Conservation (phyloP, 2,113 vertebrate species). For the Trinectes maculatus region DNA sequence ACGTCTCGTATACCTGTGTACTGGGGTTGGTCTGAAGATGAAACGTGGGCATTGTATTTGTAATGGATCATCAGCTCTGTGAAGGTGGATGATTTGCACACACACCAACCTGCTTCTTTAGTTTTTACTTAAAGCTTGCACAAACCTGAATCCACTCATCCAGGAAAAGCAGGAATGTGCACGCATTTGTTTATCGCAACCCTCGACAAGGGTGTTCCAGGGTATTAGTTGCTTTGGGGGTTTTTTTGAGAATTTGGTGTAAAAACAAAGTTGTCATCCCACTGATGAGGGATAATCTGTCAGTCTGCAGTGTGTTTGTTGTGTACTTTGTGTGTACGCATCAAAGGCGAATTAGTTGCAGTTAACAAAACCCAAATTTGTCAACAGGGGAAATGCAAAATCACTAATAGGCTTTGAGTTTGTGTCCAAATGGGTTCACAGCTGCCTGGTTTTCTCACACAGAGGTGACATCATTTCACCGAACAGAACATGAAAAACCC, state of each 20-base stretch:
- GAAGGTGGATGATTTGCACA: constrained; percentile 3
- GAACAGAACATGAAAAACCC: constrained; percentile 6
- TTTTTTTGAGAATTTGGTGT: constrained; percentile 10
- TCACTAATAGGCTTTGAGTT: constrained; percentile 66
- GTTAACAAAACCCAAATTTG: constrained; percentile 63
- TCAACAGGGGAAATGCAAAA: constrained; percentile 44
- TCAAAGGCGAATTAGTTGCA: constrained; percentile 63
- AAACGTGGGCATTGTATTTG: constrained; percentile 11
- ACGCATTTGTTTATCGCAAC: constrained; percentile 12
- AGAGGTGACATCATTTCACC: constrained; percentile 10
- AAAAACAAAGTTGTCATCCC: constrained; percentile 45
- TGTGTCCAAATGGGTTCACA: constrained; percentile 27
- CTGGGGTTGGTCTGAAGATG: constrained; percentile 8
- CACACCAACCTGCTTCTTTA: not conserved
- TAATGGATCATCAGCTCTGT: constrained; percentile 11
- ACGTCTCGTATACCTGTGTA: too few species aligned
- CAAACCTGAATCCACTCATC: constrained; percentile 12
- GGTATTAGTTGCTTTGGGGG: constrained; percentile 31
- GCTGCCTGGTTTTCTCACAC: constrained; percentile 25
- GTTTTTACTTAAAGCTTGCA: not conserved
- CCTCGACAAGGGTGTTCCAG: constrained; percentile 13
- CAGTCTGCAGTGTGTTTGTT: constrained; percentile 33
- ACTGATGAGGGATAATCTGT: constrained; percentile 61
- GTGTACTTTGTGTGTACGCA: constrained; percentile 45
- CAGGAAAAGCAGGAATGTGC: too few species aligned